phyloP scores from a whole-genome alignment of 2,797 vertebrate genomes.

The Aphelocoma californica region DNA sequence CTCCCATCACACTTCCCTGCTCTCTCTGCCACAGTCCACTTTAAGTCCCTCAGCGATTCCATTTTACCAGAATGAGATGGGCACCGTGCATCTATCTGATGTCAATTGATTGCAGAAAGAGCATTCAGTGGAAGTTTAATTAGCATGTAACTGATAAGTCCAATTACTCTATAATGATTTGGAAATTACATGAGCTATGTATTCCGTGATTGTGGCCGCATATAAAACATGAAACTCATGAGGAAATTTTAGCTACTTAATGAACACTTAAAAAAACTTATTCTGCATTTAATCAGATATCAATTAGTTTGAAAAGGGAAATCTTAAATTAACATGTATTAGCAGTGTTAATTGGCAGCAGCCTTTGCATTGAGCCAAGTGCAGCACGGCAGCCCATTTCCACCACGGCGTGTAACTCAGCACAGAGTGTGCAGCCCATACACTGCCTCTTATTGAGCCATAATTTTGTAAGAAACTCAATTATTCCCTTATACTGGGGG shows the following conservation, averaged over 20 bases:
- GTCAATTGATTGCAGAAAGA: slow-evolving; percentile 64
- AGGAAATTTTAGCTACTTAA: slow-evolving; percentile 58
- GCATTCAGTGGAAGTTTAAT: slow-evolving; percentile 61
- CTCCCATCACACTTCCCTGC: neutral
- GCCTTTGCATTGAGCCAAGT: neutral
- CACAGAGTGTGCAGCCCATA: neutral
- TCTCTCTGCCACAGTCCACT: neutral
- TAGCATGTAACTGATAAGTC: slow-evolving; percentile 69
- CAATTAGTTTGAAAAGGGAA: slow-evolving; percentile 50
- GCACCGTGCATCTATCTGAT: slow-evolving; percentile 20
- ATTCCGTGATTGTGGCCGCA: slow-evolving; percentile 48
- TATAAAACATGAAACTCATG: slow-evolving; percentile 44
- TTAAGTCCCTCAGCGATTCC: slow-evolving; percentile 4
- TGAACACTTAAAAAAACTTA: slow-evolving; percentile 52
- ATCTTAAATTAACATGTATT: slow-evolving; percentile 64
- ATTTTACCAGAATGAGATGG: slow-evolving; percentile 52
- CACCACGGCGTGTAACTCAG: neutral
- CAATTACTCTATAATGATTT: slow-evolving; percentile 67
- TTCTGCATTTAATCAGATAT: slow-evolving; percentile 54
- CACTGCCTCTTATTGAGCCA: neutral
- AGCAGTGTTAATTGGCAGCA: slow-evolving; percentile 48
- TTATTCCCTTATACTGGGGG: slow-evolving; percentile 1
- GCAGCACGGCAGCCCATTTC: neutral
- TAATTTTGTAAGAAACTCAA: slow-evolving; percentile 26
- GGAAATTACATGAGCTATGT: slow-evolving; percentile 64